A percentile compares a stretch with the other conserved stretches of the same genome.
Evolutionary conservation across 2,888 invertebrate species (phyloP).

Genomic region (Drosophila buzzatii): DNA sequence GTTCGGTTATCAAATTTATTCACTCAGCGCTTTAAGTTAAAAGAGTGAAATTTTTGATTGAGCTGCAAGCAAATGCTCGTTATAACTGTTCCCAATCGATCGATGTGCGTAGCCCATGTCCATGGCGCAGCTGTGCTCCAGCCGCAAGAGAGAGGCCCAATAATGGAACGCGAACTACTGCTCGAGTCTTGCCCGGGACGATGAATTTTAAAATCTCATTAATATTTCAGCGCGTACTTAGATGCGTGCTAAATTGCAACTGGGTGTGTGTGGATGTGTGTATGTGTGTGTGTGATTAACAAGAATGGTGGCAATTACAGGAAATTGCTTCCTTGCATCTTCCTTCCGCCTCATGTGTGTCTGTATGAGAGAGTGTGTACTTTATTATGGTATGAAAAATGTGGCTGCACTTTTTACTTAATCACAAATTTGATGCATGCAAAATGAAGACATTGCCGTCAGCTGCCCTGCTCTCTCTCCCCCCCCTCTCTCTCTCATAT

Average conservation of each 20-base stretch:
- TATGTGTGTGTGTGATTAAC: conserved; percentile 75
- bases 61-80: conserved; percentile 19
- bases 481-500: background rate
- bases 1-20: conserved; percentile 47
- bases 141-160: conserved; percentile 27
- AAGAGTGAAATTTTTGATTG: conserved; percentile 36
- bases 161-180: conserved; percentile 42
- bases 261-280: conserved; percentile 30
- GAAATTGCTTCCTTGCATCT: conserved; percentile 84
- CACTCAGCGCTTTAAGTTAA: conserved; percentile 36
- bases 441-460: conserved; percentile 79
- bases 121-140: conserved; percentile 22
- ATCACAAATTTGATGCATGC: conserved; percentile 76
- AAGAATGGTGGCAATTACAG: conserved; percentile 83
- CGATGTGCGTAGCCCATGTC: conserved; percentile 16
- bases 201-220: conserved; percentile 69
- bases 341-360: conserved; percentile 54
- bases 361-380: conserved; percentile 15
- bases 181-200: conserved; percentile 22
- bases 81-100: conserved; percentile 15
- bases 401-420: conserved; percentile 76
- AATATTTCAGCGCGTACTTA: conserved; percentile 76
- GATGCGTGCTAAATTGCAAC: conserved; percentile 55
- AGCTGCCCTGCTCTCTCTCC: conserved; percentile 6
- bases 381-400: conserved; percentile 68